Evolutionary conservation across 2,797 vertebrate genomes (phyloP).

Genomic region (Anas bernieri): DNA sequence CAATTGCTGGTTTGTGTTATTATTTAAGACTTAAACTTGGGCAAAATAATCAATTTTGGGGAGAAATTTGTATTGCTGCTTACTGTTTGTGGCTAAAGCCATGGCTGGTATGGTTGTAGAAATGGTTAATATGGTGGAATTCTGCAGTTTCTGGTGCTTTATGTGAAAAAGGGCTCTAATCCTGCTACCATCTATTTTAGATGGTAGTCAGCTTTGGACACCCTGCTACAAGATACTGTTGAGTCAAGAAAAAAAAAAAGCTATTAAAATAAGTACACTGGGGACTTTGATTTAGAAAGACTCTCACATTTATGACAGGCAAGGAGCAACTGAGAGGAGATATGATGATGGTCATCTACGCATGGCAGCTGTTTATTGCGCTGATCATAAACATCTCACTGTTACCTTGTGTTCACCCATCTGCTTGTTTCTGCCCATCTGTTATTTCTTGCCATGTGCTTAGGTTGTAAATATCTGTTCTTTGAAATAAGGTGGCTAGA

Average conservation of each 20-base stretch:
- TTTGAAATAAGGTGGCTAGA: slow-evolving; percentile 21
- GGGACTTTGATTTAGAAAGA: background rate
- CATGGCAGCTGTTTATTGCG: slow-evolving; percentile 50
- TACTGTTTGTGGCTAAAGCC: background rate
- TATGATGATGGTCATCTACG: slow-evolving; percentile 3
- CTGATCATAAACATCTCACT: background rate
- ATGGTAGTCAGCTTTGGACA: background rate
- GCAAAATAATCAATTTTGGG: too few relatives aligned
- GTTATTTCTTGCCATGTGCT: slow-evolving; percentile 10
- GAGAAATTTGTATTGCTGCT: slow-evolving; percentile 3
- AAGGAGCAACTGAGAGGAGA: background rate
- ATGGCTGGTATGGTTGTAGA: background rate
- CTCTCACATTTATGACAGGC: background rate
- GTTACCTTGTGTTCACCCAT: slow-evolving; percentile 47
- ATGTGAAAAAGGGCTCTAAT: background rate
- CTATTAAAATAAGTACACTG: background rate
- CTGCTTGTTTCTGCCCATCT: slow-evolving; percentile 53
- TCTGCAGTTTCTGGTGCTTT: background rate
- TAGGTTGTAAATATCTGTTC: background rate
- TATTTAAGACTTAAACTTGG: background rate
- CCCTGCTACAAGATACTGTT: background rate
- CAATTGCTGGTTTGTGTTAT: background rate
- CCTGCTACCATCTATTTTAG: background rate
- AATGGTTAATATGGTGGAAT: background rate
- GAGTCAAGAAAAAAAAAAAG: background rate